Evolutionary conservation across 2,888 invertebrate species (phyloP), one percentile per base, ranked within the genome.

Genomic region (Notodonta dromedarius): DNA sequence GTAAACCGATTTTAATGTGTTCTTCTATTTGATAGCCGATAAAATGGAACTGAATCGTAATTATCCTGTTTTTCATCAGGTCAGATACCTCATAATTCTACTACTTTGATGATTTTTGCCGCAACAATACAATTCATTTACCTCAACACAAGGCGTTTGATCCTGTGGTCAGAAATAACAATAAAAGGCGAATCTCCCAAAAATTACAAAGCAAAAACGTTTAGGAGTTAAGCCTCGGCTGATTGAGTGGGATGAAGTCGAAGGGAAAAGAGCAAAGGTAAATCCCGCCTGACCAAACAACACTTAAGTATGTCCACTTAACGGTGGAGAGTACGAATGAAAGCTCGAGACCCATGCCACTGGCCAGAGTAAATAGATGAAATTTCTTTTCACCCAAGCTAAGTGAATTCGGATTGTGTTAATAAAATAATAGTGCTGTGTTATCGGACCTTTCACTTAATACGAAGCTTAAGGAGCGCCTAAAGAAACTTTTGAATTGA

Each of bases 291-390:
- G 89, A 83, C 90, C 92, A 92, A 93, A 92, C 87, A 91, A 81
- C 88, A 90, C 91, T 91, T 84, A 88, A 90, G 89, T 82, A 83
- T 87, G 92, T 89, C 90, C 91, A 91, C 93, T 93, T 91, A 89
- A 78, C 83, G 82, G 79, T 79, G 76, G 77, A 83, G 80, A 85
- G 87, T 76, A 85, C 77, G 83, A 86, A 86, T 81, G 84, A 88
- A 88, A 87, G 84, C 60, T 82, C 72, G 74, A 73, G 76, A 73
- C 73, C 77, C 79, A 75, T 78, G 73, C 63, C 74, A 79, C 79
- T 73, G 80, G 79, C 78, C 77, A 86, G 82, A 84, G 85, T 87
- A 90, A 91, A 90, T 89, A 91, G 81, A 86, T 83, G 83, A 82
- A 83, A 80, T 85, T 85, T 84, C 81, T 84, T 87, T 87, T 85